Evolutionary conservation across 2,113 vertebrate species (phyloP).

Genomic region (Tragelaphus scriptus): DNA sequence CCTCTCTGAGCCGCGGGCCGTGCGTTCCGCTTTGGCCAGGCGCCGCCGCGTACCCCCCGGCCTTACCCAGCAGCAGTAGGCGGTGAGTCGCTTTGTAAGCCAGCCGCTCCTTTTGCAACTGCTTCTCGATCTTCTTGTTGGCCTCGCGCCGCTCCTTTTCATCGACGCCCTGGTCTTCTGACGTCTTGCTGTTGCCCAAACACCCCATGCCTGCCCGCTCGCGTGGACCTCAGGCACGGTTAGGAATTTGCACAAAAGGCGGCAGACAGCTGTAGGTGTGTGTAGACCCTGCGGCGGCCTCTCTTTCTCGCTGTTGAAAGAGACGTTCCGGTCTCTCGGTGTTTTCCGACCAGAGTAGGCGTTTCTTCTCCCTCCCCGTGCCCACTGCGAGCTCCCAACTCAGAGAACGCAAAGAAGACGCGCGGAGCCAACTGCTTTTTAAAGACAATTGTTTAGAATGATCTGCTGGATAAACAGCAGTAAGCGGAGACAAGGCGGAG

Average conservation of each 20-base stretch:
- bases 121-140: constrained; percentile 99
- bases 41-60: not conserved
- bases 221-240: constrained; percentile 57
- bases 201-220: constrained; percentile 90
- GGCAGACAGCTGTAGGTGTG: not conserved
- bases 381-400: constrained; percentile 1
- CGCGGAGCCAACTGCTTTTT: constrained; percentile 51
- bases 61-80: constrained; percentile 96
- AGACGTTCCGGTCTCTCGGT: constrained; percentile 73
- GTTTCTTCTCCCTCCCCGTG: constrained; percentile 45
- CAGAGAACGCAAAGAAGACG: constrained; percentile 60
- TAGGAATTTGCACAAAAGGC: constrained; percentile 36
- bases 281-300: constrained; percentile 52
- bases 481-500: constrained; percentile 55
- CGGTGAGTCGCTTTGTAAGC: constrained; percentile 98
- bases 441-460: constrained; percentile 47
- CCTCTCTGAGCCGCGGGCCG: not conserved
- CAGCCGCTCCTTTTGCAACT: constrained; percentile 95
- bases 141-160: constrained; percentile 97
- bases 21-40: not conserved
- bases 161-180: constrained; percentile 96
- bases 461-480: constrained; percentile 67
- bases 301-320: constrained; percentile 72
- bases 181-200: constrained; percentile 98
- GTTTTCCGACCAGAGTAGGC: constrained; percentile 54